Evolutionary conservation across 2,888 invertebrate species (phyloP), one percentile per base, ranked within the genome.

Genomic region (Drosophila mettleri): DNA sequence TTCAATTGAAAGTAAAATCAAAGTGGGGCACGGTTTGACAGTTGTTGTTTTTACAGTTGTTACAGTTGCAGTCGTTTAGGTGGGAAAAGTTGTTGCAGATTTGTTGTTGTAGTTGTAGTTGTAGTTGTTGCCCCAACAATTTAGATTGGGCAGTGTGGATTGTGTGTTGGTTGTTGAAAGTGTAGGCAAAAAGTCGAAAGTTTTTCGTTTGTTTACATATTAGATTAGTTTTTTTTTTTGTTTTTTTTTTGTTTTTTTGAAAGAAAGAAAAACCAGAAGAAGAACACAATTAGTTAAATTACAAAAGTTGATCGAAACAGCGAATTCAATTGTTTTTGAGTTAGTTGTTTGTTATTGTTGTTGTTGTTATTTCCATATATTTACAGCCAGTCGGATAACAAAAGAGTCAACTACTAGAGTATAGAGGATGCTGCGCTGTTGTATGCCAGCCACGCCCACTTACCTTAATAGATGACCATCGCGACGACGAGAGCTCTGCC

Each of bases 381-480:
- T 46, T 31, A 74, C 68, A 58, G 58, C 29, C 61, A 75, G 78
- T 74, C 69, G 60, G 34, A 62, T 46, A 72, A 77, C 69, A 72
- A 55, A 66, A 67, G 53, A 52, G 55, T 69, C 64, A 51, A 63
- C 55, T 69, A 59, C 60, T 53, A 66, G 65, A 29, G 60, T 34
- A 55, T 20, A 34, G 38, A 57, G 41, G 45, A 45, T 41, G n/a
- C 39, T 20, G 34, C 16, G 12, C 33, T 14, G 20, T 34, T 34
- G 31, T 46, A 10, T 10, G 34, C 8, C 24, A 18, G 49, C 52
- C 39, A 38, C 38, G 49, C 34, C 49, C 34, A 78, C 87, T 65
- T 80, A 97, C 97, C 97, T 96, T 93, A 98, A 94, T 91, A 98
- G 94, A 93, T 97, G 97, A 90, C 97, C 97, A 93, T 97, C 97